Base-by-base conservation (phyloP, 2,888 invertebrate species). In the Leucoma salicis region DNA sequence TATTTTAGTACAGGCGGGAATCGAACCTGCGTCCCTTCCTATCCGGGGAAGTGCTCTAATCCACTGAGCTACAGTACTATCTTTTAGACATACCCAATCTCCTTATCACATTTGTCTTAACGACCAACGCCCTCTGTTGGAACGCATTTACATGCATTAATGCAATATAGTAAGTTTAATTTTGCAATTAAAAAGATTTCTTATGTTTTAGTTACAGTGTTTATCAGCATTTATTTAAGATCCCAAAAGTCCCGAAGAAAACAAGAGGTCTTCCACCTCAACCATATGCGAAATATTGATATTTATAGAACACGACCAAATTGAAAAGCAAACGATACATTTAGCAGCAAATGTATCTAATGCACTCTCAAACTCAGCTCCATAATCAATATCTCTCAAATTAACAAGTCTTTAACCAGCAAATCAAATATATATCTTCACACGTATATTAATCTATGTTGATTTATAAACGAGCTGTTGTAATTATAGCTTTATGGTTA, bases 401-500 rank as follows among this genome's bases (percentile, higher is more conserved):
- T 47, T 66, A 66, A 66, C 47, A 18, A 43, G 32, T 35, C 31
- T 43, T 46, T 57, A 61, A 64, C 46, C 33, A 39, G 48, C 41
- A 53, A 46, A 46, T 49, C 61, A 63, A 64, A 64, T 46, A 64
- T 29, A 27, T 24, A 41, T 47, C 35, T 60, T 60, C 61, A 57
- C 61, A 62, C 62, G 61, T 31, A 14, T 39, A 61, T 61, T 62
- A 58, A 57, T 62, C 62, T 49, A 35, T 42, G 39, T 58, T 35
- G 33, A 41, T 37, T 0, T 0, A 14, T 32, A 2, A 2, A 13
- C 1, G 1, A 1, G 44, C 32, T 33, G 1, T 27, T 8, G 3
- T 3, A 13, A 35, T 24, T 27, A 37, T 34, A 31, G 13, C 3
- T 0, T 3, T 4, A 11, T 0, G 2, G 0, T 0, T 1, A 39